A percentile compares a stretch with the other conserved stretches of the same genome.
Evolutionary conservation across 2,797 vertebrate genomes (phyloP).

Genomic region (Tragopan temminckii): DNA sequence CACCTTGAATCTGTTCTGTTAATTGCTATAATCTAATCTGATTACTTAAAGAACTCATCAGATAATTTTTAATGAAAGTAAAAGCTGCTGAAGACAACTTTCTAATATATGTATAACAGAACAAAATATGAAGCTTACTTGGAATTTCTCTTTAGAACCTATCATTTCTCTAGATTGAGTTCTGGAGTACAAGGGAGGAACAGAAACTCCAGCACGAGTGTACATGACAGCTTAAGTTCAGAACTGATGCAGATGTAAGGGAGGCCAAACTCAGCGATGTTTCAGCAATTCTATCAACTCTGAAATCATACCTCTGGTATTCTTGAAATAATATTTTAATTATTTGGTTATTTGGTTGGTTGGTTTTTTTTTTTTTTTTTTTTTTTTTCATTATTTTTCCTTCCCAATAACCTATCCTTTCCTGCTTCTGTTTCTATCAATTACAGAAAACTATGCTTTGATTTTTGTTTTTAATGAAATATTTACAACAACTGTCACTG

Average conservation of each 20-base stretch:
- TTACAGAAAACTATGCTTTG: fast-evolving
- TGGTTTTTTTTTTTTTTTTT: neutral
- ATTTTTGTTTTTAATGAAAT: neutral
- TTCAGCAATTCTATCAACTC: neutral
- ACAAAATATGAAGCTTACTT: neutral
- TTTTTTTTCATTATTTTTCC: neutral
- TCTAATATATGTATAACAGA: neutral
- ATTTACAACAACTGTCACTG: neutral
- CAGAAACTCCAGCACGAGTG: neutral
- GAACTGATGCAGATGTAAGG: neutral
- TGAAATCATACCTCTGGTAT: neutral
- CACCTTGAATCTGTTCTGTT: neutral
- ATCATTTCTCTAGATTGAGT: neutral
- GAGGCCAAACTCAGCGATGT: neutral
- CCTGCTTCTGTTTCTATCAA: neutral
- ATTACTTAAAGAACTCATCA: neutral
- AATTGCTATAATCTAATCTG: neutral
- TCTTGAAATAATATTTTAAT: neutral
- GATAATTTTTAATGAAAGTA: neutral
- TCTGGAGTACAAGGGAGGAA: neutral
- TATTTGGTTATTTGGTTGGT: neutral
- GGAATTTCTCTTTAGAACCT: neutral
- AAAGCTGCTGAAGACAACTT: neutral
- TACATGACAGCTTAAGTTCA: neutral
- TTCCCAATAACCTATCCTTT: neutral